Evolutionary conservation across 2,797 vertebrate genomes (phyloP).

Genomic region (Euphonia xanthogaster): DNA sequence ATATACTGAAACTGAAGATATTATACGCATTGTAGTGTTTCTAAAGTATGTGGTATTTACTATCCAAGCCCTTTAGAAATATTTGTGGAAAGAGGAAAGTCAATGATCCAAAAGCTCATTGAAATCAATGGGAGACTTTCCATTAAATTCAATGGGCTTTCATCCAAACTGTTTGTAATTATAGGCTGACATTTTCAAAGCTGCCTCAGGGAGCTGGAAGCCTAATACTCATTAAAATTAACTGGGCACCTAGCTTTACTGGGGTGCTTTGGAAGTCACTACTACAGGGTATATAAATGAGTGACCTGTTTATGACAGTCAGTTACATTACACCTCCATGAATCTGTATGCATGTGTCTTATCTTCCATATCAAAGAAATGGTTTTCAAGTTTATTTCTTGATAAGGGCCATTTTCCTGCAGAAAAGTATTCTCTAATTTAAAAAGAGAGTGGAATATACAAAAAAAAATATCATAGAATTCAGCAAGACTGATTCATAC

Average conservation of each 20-base stretch:
- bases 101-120: conserved; percentile 27
- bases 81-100: conserved; percentile 6
- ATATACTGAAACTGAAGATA: not conserved
- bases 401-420: not conserved
- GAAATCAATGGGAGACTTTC: conserved; percentile 43
- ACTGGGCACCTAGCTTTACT: conserved; percentile 27
- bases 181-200: conserved; percentile 56
- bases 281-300: not conserved
- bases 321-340: not conserved
- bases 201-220: conserved; percentile 37
- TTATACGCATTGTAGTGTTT: not conserved
- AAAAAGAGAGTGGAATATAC: not conserved
- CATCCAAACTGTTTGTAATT: conserved; percentile 34
- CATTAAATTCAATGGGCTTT: conserved; percentile 27
- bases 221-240: conserved; percentile 51
- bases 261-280: not conserved
- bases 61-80: not conserved
- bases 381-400: not conserved
- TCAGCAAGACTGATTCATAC: not conserved
- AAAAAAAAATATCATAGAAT: not conserved
- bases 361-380: not conserved
- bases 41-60: conserved; percentile 5
- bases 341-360: not conserved
- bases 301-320: conserved; percentile 8
- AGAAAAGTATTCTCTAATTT: not conserved